Base-by-base conservation (phyloP, 2,888 invertebrate genomes). In the Ormyrus thymus region DNA sequence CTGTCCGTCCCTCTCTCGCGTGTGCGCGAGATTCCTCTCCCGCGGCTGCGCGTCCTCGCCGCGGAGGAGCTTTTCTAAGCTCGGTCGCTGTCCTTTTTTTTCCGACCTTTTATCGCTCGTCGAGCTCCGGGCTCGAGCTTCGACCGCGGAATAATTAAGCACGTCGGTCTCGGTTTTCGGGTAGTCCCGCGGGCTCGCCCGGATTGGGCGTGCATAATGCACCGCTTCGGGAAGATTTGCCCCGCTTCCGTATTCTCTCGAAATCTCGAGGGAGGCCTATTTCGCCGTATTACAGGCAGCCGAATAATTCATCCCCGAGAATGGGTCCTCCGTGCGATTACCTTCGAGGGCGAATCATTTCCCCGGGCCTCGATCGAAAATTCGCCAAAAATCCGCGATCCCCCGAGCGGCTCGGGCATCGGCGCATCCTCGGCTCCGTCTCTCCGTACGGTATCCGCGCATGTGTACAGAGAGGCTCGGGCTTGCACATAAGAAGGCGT, bases 401-500 rank as follows among this genome's bases (percentile, higher is more conserved):
- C 29, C 6, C 58, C 8, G 9, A 29, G 29, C 10, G 50, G 50
- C 9, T 50, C 50, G 15, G 6, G 13, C 13, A 58, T 15, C 9
- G 50, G 6, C 29, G 48, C 50, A 6, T 29, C n/a, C n/a, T 4
- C 43, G 3, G 15, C 64, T n/a, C 53, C 11, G 9, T 62, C 0
- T n/a, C n/a, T 2, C 48, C 46, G 45, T 29, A 50, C 65, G 7
- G 50, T 7, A 46, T 29, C 29, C 29, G 2, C 29, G 29, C 29
- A 29, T 29, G 29, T 29, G 29, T 29, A 29, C 29, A 29, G 29
- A 29, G 29, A 29, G 29, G 29, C 29, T 29, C 56, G n/a, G 45
- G 9, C 13, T 56, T 59, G 48, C 58, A 9, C 7, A 29, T 65
- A 58, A 46, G 45, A 61, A 72, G 68, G 61, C 74, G 74, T 78